These are phyloP conservation scores for Myodes glareolus DNA, from an alignment of 2,113 vertebrate genomes.

Conservation along the genomic window DNA sequence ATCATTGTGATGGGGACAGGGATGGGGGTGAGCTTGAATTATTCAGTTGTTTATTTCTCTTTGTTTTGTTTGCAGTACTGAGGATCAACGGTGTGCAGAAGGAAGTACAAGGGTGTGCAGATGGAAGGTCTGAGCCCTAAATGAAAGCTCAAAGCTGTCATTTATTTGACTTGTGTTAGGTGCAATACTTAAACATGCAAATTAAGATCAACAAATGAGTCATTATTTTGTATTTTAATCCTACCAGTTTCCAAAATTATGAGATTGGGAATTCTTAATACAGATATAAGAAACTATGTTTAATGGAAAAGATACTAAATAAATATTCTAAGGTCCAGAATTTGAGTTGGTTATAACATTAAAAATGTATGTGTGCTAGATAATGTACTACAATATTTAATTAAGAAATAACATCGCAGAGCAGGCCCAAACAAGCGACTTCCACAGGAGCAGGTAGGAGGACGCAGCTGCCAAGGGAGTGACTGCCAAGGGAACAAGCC, in stretches of 20 bases:
- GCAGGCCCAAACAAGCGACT: too few species aligned
- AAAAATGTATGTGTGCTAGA: neutral
- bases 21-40: neutral
- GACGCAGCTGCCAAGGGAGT: too few species aligned
- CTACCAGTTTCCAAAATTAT: neutral
- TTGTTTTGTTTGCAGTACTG: neutral
- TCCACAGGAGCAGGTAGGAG: too few species aligned
- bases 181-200: neutral
- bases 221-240: slow-evolving; percentile 20
- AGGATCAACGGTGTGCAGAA: neutral
- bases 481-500: too few species aligned
- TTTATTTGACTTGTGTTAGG: neutral
- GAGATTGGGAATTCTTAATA: neutral
- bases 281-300: neutral
- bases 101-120: neutral
- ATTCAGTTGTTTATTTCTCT: neutral
- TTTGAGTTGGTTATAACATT: neutral
- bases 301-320: neutral
- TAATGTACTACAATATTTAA: neutral
- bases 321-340: neutral
- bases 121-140: neutral
- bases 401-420: neutral
- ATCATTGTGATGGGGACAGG: neutral
- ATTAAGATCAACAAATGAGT: neutral
- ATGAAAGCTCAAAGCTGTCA: neutral